Conservation (phyloP, 2,888 invertebrate genomes). For the Acrobasis consociella region DNA sequence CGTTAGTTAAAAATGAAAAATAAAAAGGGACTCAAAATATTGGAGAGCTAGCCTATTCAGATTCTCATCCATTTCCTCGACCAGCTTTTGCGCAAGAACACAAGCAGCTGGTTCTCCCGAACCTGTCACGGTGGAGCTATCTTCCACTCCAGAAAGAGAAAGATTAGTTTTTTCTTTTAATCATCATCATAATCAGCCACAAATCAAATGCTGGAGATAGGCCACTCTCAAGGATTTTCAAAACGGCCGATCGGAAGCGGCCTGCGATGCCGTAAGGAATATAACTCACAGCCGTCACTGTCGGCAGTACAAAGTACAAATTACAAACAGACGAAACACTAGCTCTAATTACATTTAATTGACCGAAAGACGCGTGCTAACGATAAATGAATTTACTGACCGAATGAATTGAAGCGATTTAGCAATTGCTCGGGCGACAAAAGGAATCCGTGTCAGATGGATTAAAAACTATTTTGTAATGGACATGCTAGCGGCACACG, state of each 20-base stretch:
- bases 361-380: conserved; percentile 55
- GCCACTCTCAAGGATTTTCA: too few species aligned
- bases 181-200: too few species aligned
- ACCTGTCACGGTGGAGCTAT: too few species aligned
- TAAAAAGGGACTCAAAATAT: background rate
- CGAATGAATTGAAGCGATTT: conserved; percentile 53
- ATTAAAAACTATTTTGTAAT: conserved; percentile 18
- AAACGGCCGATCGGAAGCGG: too few species aligned
- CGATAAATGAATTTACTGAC: conserved; percentile 62
- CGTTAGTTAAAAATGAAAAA: background rate
- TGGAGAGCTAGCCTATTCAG: too few species aligned
- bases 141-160: too few species aligned
- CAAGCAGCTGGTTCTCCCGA: too few species aligned
- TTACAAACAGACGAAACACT: conserved; percentile 52
- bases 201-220: too few species aligned
- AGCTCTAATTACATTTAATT: conserved; percentile 70
- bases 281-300: conserved; percentile 11
- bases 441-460: conserved; percentile 31
- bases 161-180: too few species aligned
- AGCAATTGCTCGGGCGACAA: conserved; percentile 45
- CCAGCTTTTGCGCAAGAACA: too few species aligned
- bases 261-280: too few species aligned
- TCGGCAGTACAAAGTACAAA: conserved; percentile 62
- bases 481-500: background rate
- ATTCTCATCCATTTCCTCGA: too few species aligned